Conservation (phyloP, 53 echinoderm and acorn worm species). For the Luidia sarsii region DNA sequence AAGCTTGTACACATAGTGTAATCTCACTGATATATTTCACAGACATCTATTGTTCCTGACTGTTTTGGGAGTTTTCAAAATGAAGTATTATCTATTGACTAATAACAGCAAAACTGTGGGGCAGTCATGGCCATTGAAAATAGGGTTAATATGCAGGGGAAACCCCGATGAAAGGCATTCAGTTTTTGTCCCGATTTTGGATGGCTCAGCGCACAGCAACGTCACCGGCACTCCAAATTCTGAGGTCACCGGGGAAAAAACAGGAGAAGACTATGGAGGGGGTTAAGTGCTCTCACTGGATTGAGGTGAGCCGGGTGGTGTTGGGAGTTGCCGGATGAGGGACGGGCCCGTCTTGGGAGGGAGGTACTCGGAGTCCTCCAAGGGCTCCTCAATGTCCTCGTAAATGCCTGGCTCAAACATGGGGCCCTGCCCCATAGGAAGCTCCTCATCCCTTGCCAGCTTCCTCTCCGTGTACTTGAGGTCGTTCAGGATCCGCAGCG, state of each 20-base stretch:
- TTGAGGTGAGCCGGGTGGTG: not conserved
- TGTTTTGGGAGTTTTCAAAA: too few relatives aligned
- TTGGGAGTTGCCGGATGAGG: not conserved
- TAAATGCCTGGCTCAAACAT: slow-evolving; percentile 63
- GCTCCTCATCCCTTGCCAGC: slow-evolving; percentile 6
- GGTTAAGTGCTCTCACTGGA: not conserved
- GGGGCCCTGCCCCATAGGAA: not conserved
- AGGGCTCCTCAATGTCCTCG: slow-evolving; percentile 80
- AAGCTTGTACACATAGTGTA: too few relatives aligned
- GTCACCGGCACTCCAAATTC: too few relatives aligned
- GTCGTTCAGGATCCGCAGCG: slow-evolving; percentile 69
- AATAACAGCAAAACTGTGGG: too few relatives aligned
- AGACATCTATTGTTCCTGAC: not conserved
- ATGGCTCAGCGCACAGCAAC: too few relatives aligned
- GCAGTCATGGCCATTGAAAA: too few relatives aligned
- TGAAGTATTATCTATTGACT: too few relatives aligned
- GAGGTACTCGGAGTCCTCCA: slow-evolving; percentile 52
- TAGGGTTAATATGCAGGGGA: too few relatives aligned
- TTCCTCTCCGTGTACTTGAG: slow-evolving; percentile 59
- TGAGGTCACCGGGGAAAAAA: too few relatives aligned
- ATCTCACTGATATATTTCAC: slow-evolving; percentile 9
- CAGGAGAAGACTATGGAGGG: too few relatives aligned
- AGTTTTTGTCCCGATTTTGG: too few relatives aligned
- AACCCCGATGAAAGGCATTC: too few relatives aligned
- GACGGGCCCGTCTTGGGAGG: slow-evolving; percentile 6